A percentile compares a stretch with the other conserved stretches of the same genome.
These are phyloP conservation scores for Spodoptera litura DNA, from an alignment of 1,140 invertebrate genomes.

Conservation along the genomic window DNA sequence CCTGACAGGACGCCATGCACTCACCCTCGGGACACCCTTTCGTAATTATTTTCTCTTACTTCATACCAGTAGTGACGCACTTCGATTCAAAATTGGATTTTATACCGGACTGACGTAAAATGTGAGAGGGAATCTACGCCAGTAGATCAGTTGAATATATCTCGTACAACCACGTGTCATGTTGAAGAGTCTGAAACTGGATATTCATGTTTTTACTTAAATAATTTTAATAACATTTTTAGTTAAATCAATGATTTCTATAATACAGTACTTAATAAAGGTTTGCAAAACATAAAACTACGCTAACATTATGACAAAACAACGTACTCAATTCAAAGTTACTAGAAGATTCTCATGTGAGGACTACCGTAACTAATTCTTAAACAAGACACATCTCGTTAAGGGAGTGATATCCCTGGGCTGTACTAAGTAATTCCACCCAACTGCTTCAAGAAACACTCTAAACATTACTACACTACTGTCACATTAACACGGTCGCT, in stretches of 20 bases:
- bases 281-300: not conserved
- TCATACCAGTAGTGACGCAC: constrained; percentile 27
- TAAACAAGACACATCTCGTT: constrained; percentile 33
- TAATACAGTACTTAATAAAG: too few species aligned
- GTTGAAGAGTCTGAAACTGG: not conserved
- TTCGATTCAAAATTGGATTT: constrained; percentile 42
- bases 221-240: too few species aligned
- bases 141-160: not conserved
- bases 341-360: not conserved
- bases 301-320: not conserved
- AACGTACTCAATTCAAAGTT: constrained; percentile 15
- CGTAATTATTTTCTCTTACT: constrained; percentile 52
- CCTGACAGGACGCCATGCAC: constrained; percentile 46
- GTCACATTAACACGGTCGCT: constrained; percentile 62
- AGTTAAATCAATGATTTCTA: too few species aligned
- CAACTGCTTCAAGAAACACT: constrained; percentile 54
- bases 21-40: constrained; percentile 45
- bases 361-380: constrained; percentile 26
- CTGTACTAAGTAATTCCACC: constrained; percentile 48
- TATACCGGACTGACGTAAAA: constrained; percentile 27
- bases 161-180: not conserved
- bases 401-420: constrained; percentile 25
- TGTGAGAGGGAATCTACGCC: not conserved
- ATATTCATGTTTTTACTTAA: too few species aligned
- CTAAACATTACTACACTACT: constrained; percentile 57